Conservation (phyloP, 2,888 invertebrate genomes). For the Hydroisotoma schaefferi region DNA sequence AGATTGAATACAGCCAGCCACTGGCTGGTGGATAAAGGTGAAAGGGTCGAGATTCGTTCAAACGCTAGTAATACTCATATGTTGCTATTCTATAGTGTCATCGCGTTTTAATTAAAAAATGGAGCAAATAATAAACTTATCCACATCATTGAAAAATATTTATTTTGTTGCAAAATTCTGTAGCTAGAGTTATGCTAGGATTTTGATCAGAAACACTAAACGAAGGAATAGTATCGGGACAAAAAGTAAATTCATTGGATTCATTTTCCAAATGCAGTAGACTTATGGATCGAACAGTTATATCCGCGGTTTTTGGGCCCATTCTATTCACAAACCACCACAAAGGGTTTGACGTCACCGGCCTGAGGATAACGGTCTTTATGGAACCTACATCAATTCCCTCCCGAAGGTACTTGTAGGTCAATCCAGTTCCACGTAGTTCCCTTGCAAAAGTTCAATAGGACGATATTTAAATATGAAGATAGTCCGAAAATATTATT, state of each 20-base stretch:
- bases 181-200: conserved; percentile 24
- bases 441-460: conserved; percentile 47
- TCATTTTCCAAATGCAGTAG: conserved; percentile 24
- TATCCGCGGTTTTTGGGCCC: conserved; percentile 20
- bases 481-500: background rate
- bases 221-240: conserved; percentile 25
- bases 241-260: conserved; percentile 9
- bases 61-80: too few relatives aligned
- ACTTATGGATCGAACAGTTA: conserved; percentile 23
- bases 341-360: conserved; percentile 32
- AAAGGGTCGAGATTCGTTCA: too few relatives aligned
- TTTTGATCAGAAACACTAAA: conserved; percentile 23
- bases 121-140: too few relatives aligned
- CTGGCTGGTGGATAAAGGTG: too few relatives aligned
- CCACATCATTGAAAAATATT: too few relatives aligned
- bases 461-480: too few relatives aligned
- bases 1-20: too few relatives aligned
- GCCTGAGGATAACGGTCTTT: conserved; percentile 23
- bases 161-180: too few relatives aligned
- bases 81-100: too few relatives aligned
- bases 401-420: conserved; percentile 29
- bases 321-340: conserved; percentile 37
- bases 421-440: conserved; percentile 38
- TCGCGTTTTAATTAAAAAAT: too few relatives aligned
- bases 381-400: conserved; percentile 14